Evolutionary conservation across 2,113 vertebrate genomes (phyloP), one percentile per base, ranked within the genome.

Genomic region (Colaptes auratus): DNA sequence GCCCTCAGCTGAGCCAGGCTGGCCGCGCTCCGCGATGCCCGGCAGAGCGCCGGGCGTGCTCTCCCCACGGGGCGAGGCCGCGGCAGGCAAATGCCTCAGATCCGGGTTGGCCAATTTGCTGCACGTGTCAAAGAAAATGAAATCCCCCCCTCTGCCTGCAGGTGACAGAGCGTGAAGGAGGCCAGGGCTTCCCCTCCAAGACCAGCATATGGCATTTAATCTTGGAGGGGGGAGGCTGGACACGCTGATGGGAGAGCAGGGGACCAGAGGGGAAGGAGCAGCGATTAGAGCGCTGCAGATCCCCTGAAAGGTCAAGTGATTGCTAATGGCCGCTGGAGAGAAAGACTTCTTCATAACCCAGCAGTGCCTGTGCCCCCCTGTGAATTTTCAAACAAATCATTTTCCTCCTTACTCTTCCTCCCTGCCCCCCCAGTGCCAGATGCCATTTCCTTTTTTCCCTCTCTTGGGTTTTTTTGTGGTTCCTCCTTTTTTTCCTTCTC

Each of bases 371-470:
- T 24, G 33, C 53, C 74, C 44, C 15, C 6, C 27, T 78, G 42
- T 17, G 5, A 28, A 65, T 86, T 59, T 91, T 16, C 59, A 78
- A 84, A 88, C 39, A 82, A 72, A 80, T 83, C 8, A 42, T 94
- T 92, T 86, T 59, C 55, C 56, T 73, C 59, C 73, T 76, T 61
- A 52, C 63, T 86, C 56, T n/a, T 65, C 44, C 72, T 44, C 60
- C 39, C 50, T 64, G 13, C 25, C 25, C 52, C 33, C 9, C 60
- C 78, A 92, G 36, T 76, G 55, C 82, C 82, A 95, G 83, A 88
- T 92, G 79, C 64, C 44, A 60, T 89, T 94, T 93, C 64, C 83
- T 85, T 50, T 53, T 30, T n/a, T 30, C 39, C 39, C 39, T n/a
- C n/a, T n/a, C 39, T 39, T 10, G 39, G 39, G 39, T 5, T 23